Base-by-base conservation (phyloP, 2,888 invertebrate species). In the Clanis bilineata region DNA sequence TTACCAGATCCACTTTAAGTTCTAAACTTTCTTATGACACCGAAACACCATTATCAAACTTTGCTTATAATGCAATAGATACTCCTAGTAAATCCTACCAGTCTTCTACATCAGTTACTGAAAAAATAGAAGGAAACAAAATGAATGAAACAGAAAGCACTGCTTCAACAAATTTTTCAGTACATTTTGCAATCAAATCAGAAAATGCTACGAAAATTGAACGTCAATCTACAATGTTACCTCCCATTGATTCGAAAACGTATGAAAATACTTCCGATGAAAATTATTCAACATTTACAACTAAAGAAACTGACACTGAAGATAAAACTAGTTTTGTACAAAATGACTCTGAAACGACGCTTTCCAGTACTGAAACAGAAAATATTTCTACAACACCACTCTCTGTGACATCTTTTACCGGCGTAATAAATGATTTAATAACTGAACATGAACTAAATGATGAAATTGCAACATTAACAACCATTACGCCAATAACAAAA, bases 61-160 rank as follows among this genome's bases (percentile, higher is more conserved):
- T 18, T 10, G 18, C 18, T 51, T 18, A 51, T 32, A 28, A 1
- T 32, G 10, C 28, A 10, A 51, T 18, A 4, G 51, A 51, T 10
- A 18, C 18, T 32, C 18, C 51, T 2, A 9, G 6, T 18, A 32
- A 51, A 10, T 32, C 28, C 1, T 10, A 15, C 28, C 28, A 18
- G 10, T 32, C 51, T 32, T 21, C 28, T 32, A 28, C 9, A 32
- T 32, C 28, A 18, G 18, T 32, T 32, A 32, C 32, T 9, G 32
- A 32, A 51, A 51, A 51, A 51, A 18, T 2, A 1, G 18, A 51
- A 18, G 7, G 9, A 3, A 51, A 18, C 2, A 51, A 28, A 28
- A 51, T 51, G 3, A 51, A 51, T 51, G 51, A 51, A 51, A 32
- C 51, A 1, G 51, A 51, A 21, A 51, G 51, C 28, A 51, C 51